Evolutionary conservation across 2,888 invertebrate genomes (phyloP), one percentile per base, ranked within the genome.

Genomic region (Epirrhoe tristata): DNA sequence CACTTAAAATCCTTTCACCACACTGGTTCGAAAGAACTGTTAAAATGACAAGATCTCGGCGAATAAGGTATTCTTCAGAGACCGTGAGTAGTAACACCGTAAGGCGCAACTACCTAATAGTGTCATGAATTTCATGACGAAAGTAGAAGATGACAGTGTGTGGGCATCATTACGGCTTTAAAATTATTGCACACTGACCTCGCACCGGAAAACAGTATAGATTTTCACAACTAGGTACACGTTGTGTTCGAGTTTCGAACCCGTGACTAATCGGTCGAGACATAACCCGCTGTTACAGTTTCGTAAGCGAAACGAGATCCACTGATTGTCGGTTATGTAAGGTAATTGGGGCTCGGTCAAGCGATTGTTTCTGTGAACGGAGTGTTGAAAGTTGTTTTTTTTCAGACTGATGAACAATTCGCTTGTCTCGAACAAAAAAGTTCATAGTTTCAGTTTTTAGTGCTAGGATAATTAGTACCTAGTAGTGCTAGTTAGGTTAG

Each of bases 221-320:
- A 39, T 61, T 65, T 64, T 63, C 74, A 77, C 74, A 78, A 78
- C 75, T 34, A n/a, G n/a, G n/a, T n/a, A 70, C 72, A 66, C 68
- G 66, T 73, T 70, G 67, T 74, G 72, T 72, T 69, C 71, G 72
- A 76, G 76, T 79, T 76, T 76, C 73, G 78, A 84, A 76, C 74
- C 77, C 76, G 71, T 71, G 75, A 62, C 83, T 79, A 85, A 84
- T 82, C 80, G 73, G 70, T 72, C 80, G 81, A 75, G 70, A 82
- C 83, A 78, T 77, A 77, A 81, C 79, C 71, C 71, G 74, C 72
- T 67, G 66, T 70, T 63, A 65, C 58, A 65, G 59, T 69, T 56
- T 74, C 64, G 64, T 62, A 70, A 70, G 60, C 17, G 57, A 63
- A 65, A 63, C 65, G 56, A 63, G 62, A 66, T 63, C 53, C 52